Evolutionary conservation across 2,797 vertebrate species (phyloP).

Genomic region (Coranthus polyacanthus): DNA sequence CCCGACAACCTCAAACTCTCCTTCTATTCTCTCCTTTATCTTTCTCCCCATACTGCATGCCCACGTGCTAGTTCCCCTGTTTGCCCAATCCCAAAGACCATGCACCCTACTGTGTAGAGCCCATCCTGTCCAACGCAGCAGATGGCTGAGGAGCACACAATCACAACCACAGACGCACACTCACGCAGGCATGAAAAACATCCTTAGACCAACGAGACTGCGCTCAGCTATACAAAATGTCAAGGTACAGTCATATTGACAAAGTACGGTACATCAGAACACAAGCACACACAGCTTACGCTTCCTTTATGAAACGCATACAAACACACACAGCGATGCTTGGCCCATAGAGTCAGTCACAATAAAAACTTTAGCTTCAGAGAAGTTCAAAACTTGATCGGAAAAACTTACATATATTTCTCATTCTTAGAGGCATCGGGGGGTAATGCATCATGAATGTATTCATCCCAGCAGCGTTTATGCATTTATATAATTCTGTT

Average conservation of each 20-base stretch:
- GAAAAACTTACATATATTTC: conserved; percentile 45
- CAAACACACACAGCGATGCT: conserved; percentile 9
- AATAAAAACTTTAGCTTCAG: conserved; percentile 29
- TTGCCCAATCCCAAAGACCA: conserved; percentile 29
- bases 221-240: conserved; percentile 3
- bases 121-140: conserved; percentile 53
- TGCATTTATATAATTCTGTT: conserved; percentile 72
- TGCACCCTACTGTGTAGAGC: conserved; percentile 48
- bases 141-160: conserved; percentile 65
- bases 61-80: conserved; percentile 9
- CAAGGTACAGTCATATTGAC: background rate
- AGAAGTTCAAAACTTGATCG: conserved; percentile 50
- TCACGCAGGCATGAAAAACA: background rate
- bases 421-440: conserved; percentile 41
- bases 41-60: conserved; percentile 3
- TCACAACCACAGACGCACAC: background rate
- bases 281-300: background rate
- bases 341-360: conserved; percentile 1
- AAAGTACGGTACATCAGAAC: background rate
- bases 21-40: conserved; percentile 27
- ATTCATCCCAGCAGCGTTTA: conserved; percentile 66
- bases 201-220: conserved; percentile 3
- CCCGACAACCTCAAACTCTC: conserved; percentile 54
- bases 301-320: conserved; percentile 1
- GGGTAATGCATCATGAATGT: conserved; percentile 62